Evolutionary conservation across 2,113 vertebrate species (phyloP).

Genomic region (Calyptomena viridis): DNA sequence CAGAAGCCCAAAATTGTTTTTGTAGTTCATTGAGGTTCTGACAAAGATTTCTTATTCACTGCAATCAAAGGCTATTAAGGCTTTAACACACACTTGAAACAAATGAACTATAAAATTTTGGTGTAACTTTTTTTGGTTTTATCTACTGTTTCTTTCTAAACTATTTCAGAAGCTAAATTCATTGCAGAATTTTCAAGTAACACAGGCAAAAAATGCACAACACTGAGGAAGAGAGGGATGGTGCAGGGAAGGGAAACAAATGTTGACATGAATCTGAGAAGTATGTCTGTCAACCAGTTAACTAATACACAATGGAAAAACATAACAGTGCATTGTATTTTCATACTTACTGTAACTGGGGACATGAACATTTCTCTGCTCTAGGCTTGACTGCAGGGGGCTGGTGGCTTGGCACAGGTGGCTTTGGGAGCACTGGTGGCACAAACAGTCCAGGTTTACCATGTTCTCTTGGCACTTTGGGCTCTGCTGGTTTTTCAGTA

Average conservation of each 20-base stretch:
- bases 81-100: background rate
- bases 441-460: conserved; percentile 49
- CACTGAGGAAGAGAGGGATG: background rate
- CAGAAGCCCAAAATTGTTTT: background rate
- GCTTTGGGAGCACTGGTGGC: conserved; percentile 63
- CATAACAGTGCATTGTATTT: background rate
- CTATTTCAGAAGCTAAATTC: background rate
- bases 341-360: conserved; percentile 75
- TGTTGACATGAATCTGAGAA: background rate
- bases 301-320: background rate
- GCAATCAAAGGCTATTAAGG: background rate
- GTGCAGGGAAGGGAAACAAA: background rate
- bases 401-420: conserved; percentile 43
- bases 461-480: conserved; percentile 1
- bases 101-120: background rate
- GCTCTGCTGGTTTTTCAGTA: conserved; percentile 27
- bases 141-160: background rate
- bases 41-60: background rate
- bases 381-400: conserved; percentile 60
- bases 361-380: conserved; percentile 11
- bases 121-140: background rate
- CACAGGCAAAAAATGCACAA: background rate
- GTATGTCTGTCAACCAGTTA: background rate
- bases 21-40: background rate
- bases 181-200: background rate